Evolutionary conservation across 2,888 invertebrate genomes (phyloP), one percentile per base, ranked within the genome.

Genomic region (Zygogramma bicolorata): DNA sequence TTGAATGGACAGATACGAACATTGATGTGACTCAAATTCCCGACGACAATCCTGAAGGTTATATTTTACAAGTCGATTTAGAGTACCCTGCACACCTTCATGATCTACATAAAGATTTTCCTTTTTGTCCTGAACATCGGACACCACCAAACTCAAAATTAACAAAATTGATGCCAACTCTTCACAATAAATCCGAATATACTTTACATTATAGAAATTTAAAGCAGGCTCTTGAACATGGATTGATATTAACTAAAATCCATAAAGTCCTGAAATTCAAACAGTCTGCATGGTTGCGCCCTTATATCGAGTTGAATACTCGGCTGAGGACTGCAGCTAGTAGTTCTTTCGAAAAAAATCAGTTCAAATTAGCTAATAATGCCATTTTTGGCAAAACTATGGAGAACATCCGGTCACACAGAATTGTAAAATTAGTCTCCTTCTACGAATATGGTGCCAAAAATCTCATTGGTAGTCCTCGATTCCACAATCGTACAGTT

Each of bases 21-120:
- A 65, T 76, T 29, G 68, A 74, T 20, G 65, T 71, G 22, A 34
- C 53, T 31, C 10, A 62, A 34, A 59, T 75, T 25, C 18, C 66
- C 20, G 65, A 74, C 63, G 73, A 72, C 58, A 25, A 8, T 22
- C 68, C 62, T 34, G 31, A 27, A 53, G 63, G 71, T 58, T 77
- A 78, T 42, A 81, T 87, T 58, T 75, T 87, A 2, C 85, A 88
- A 74, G 86, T 88, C 4, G 86, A 88, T 73, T 72, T 88, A 31
- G 79, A 84, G 38, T 87, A 88, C 76, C 86, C 87, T 3, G 27
- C 77, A 20, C 66, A 80, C 15, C 69, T n/a, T n/a, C n/a, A 88
- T 71, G 81, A 84, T 46, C 8, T 46, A 8, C 87, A 80, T 65
- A 76, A 74, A 42, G 77, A 81, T 71, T 63, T 68, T 18, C 61